These are phyloP conservation scores for Barnardius zonarius DNA, from an alignment of 2,113 vertebrate genomes.

Conservation along the genomic window DNA sequence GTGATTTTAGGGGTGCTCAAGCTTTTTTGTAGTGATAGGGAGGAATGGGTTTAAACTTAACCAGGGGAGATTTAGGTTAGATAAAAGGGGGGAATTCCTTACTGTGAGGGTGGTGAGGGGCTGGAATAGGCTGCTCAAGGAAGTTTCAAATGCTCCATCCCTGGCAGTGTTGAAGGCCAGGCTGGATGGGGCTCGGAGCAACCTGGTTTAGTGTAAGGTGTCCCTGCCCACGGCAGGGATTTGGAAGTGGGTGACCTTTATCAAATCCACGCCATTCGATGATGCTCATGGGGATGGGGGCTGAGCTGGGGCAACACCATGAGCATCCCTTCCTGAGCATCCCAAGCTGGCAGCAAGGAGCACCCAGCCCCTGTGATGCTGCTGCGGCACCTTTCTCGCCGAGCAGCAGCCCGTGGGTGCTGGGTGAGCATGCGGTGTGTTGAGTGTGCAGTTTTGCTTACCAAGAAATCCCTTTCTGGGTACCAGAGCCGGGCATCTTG, in stretches of 20 bases:
- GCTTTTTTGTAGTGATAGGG: neutral
- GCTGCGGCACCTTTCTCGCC: neutral
- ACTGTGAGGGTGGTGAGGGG: neutral
- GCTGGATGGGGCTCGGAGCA: neutral
- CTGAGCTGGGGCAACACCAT: neutral
- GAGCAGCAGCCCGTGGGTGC: neutral
- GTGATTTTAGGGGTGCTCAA: neutral
- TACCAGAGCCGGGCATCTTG: slow-evolving; percentile 27
- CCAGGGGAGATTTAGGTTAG: neutral
- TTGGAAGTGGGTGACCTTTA: neutral
- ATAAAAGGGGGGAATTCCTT: neutral
- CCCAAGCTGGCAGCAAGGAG: accelerated
- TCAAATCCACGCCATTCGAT: neutral
- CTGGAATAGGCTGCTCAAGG: neutral
- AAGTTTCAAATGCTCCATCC: neutral
- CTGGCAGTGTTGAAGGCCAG: neutral
- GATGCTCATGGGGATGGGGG: neutral
- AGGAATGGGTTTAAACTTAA: neutral
- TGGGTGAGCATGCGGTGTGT: accelerated
- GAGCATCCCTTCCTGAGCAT: neutral
- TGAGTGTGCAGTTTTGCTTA: slow-evolving; percentile 48
- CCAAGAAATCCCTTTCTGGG: slow-evolving; percentile 42
- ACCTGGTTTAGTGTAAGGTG: neutral
- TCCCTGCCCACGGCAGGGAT: neutral
- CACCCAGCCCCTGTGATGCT: accelerated